Evolutionary conservation across 2,797 vertebrate species (phyloP).

Genomic region (Anabas testudineus): DNA sequence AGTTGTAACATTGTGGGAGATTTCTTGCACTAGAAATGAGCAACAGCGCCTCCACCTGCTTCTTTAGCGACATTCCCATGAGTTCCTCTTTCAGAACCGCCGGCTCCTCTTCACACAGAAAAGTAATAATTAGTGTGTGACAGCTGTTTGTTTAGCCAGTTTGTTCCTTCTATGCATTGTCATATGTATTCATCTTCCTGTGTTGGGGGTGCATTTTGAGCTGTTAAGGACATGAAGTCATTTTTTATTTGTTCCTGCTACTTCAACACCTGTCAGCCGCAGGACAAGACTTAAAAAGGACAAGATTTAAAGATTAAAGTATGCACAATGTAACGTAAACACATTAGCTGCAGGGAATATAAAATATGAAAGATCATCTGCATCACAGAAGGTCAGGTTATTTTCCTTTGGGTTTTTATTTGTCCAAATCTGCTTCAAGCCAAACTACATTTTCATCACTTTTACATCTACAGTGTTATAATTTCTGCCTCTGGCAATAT

Average conservation of each 20-base stretch:
- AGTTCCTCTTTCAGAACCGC: constrained; percentile 51
- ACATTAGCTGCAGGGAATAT: background rate
- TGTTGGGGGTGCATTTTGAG: background rate
- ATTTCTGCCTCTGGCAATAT: background rate
- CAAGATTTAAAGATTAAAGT: background rate
- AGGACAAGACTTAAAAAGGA: background rate
- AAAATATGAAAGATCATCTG: constrained; percentile 10
- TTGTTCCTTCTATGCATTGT: background rate
- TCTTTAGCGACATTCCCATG: background rate
- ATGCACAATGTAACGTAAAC: background rate
- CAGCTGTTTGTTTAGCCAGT: background rate
- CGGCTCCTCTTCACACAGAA: constrained; percentile 40
- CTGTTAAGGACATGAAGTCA: background rate
- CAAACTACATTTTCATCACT: constrained; percentile 23
- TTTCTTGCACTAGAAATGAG: constrained; percentile 20
- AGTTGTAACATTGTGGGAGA: background rate
- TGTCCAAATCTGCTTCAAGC: constrained; percentile 31
- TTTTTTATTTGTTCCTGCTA: too few species aligned
- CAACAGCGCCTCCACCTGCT: constrained; percentile 75
- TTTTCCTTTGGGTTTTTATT: constrained; percentile 33
- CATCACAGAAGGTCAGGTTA: background rate
- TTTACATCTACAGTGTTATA: background rate
- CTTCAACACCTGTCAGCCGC: background rate
- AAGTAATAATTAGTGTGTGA: background rate
- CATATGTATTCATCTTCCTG: background rate